Percentiles rank a stretch among this genome's conserved stretches.
These are phyloP conservation scores for Drosophila ananassae DNA, from an alignment of 1,140 invertebrate genomes.

Conservation along the genomic window DNA sequence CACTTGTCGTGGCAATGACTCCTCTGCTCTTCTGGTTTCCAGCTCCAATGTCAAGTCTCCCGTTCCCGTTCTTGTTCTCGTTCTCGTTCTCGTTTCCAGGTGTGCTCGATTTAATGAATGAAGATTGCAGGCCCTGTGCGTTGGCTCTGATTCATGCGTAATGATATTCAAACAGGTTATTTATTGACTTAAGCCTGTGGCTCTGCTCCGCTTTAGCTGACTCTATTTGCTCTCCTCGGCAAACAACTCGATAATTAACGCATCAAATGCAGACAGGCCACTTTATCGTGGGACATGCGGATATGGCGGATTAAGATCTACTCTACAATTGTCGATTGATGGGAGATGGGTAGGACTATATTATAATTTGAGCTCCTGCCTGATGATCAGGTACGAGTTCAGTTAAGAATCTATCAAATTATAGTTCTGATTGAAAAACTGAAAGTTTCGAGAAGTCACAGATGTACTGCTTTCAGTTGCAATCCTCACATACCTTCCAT, in stretches of 20 bases:
- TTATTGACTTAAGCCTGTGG: constrained; percentile 60
- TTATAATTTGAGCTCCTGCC: background rate
- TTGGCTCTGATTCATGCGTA: constrained; percentile 56
- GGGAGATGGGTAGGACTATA: background rate
- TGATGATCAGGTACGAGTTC: background rate
- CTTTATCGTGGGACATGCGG: constrained; percentile 25
- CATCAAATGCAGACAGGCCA: constrained; percentile 68
- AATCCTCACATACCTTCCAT: background rate
- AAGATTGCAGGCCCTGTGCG: constrained; percentile 53
- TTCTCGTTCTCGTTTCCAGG: constrained; percentile 31
- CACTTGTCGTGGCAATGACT: constrained; percentile 44
- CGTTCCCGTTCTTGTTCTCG: background rate
- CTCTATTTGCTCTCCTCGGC: constrained; percentile 41
- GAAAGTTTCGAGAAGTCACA: background rate
- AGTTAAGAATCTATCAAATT: background rate
- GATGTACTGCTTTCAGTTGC: background rate
- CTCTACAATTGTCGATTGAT: background rate
- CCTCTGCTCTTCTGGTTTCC: background rate
- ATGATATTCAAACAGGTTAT: constrained; percentile 73
- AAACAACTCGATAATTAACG: constrained; percentile 69
- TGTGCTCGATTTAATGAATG: constrained; percentile 63
- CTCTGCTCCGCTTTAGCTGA: constrained; percentile 13
- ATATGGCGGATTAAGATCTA: background rate
- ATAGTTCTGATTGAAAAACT: too few species aligned
- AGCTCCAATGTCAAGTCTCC: constrained; percentile 55